Percentiles rank a stretch among this genome's conserved stretches.
Evolutionary conservation across 2,797 vertebrate species (phyloP).

Genomic region (Cheirogaleus major): DNA sequence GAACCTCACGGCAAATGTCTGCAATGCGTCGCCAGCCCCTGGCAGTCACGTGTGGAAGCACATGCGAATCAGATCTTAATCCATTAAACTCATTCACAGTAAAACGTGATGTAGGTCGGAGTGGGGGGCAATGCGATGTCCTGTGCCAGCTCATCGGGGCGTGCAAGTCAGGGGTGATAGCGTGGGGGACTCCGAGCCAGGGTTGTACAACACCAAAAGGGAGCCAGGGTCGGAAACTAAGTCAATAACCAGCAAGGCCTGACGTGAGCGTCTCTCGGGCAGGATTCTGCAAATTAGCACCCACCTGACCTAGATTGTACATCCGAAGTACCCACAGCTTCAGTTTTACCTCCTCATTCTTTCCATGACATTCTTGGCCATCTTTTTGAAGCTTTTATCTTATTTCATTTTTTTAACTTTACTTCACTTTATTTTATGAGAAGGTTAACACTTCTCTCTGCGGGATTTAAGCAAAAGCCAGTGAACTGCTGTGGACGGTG

Average conservation of each 20-base stretch:
- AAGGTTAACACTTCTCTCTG: background rate
- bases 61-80: background rate
- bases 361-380: background rate
- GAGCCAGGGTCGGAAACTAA: rapidly evolving
- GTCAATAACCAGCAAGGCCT: background rate
- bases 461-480: background rate
- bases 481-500: background rate
- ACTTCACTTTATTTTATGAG: background rate
- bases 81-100: slow-evolving; percentile 48
- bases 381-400: background rate
- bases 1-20: background rate
- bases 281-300: background rate
- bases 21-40: background rate
- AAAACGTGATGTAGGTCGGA: background rate
- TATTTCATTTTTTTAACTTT: background rate
- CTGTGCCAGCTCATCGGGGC: rapidly evolving
- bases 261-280: rapidly evolving
- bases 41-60: background rate
- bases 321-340: background rate
- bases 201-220: background rate
- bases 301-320: background rate
- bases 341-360: background rate
- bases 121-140: background rate
- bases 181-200: background rate
- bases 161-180: background rate